Percentiles rank a stretch among this genome's conserved stretches.
These are phyloP conservation scores for Megalurothrips usitatus DNA, from an alignment of 2,888 invertebrate species.

Conservation along the genomic window DNA sequence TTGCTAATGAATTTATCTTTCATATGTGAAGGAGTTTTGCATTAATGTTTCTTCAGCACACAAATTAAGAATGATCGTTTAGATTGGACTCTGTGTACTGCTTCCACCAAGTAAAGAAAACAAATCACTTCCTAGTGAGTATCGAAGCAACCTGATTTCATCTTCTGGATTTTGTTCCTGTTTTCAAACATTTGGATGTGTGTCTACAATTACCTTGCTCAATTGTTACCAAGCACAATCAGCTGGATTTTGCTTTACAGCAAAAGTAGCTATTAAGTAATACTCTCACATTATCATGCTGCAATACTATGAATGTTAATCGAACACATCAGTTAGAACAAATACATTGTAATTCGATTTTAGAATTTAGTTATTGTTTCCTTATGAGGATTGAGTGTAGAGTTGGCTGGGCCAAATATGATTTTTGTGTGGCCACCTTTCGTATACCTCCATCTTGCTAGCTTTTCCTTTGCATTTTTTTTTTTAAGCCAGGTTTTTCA, in stretches of 20 bases:
- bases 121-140: too few species aligned
- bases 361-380: not conserved
- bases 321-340: not conserved
- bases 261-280: not conserved
- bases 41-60: not conserved
- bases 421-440: not conserved
- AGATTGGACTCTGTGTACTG: too few species aligned
- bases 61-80: too few species aligned
- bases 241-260: not conserved
- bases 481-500: not conserved
- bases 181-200: not conserved
- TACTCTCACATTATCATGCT: not conserved
- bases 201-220: not conserved
- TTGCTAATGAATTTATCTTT: conserved; percentile 7
- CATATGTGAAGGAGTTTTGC: not conserved
- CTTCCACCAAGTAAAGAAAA: too few species aligned
- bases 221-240: conserved; percentile 5
- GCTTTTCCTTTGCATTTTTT: not conserved
- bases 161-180: not conserved
- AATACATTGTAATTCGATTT: not conserved
- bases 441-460: not conserved
- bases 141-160: too few species aligned
- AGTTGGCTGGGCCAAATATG: conserved; percentile 14
- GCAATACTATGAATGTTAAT: not conserved
- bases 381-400: not conserved